Conservation (phyloP, 1,140 invertebrate genomes). For the Phortica variegata region DNA sequence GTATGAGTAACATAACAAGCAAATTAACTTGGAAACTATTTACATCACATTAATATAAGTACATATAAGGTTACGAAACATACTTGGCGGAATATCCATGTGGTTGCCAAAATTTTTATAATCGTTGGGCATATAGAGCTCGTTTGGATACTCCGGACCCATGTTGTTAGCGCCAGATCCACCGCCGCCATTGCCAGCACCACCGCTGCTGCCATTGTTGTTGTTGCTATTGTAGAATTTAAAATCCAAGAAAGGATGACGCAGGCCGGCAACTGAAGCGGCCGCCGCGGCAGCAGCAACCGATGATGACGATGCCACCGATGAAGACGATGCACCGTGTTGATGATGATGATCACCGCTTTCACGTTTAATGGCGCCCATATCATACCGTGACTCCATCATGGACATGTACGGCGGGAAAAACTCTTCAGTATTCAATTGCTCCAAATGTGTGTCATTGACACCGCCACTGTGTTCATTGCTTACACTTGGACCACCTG, state of each 20-base stretch:
- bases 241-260: slow-evolving; percentile 45
- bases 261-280: slow-evolving; percentile 11
- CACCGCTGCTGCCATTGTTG: slow-evolving; percentile 25
- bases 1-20: no score
- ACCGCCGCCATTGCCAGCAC: slow-evolving; percentile 14
- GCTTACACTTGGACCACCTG: slow-evolving; percentile 20
- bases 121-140: slow-evolving; percentile 52
- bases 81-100: slow-evolving; percentile 57
- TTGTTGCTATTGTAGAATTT: slow-evolving; percentile 40
- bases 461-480: slow-evolving; percentile 30
- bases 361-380: slow-evolving; percentile 45
- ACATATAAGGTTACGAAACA: slow-evolving; percentile 21
- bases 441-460: slow-evolving; percentile 38
- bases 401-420: slow-evolving; percentile 53
- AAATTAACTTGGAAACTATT: no score
- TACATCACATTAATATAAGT: no score
- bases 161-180: slow-evolving; percentile 10
- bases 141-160: slow-evolving; percentile 46
- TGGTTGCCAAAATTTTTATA: slow-evolving; percentile 55
- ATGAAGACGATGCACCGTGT: slow-evolving; percentile 10
- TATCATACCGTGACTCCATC: slow-evolving; percentile 47
- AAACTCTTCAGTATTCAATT: slow-evolving; percentile 44
- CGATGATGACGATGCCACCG: slow-evolving; percentile 8
- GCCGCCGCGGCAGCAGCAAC: slow-evolving; percentile 15
- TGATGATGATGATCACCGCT: slow-evolving; percentile 25